Conservation (phyloP, 2,888 invertebrate species). For the Plebejus anna region DNA sequence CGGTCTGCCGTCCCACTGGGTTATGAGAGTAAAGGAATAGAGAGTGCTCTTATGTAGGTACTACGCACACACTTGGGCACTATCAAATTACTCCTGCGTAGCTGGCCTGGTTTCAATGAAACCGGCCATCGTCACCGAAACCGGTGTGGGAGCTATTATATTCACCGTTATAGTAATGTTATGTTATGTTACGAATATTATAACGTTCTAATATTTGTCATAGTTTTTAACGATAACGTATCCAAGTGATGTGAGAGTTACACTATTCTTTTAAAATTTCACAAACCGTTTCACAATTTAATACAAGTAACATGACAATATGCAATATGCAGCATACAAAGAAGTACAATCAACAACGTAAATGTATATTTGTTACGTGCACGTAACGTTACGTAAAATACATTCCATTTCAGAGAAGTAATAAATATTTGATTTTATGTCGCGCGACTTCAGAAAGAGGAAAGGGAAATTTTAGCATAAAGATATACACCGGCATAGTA, state of each 20-base stretch:
- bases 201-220: too few relatives aligned
- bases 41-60: too few relatives aligned
- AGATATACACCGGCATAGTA: neutral
- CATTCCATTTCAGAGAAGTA: constrained; percentile 1
- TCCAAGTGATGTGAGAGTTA: neutral
- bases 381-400: constrained; percentile 15
- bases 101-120: too few relatives aligned
- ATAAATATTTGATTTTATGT: constrained; percentile 14
- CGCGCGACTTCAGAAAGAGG: neutral
- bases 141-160: too few relatives aligned
- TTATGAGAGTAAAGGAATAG: too few relatives aligned
- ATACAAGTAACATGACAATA: neutral
- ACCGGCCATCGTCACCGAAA: too few relatives aligned
- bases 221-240: neutral
- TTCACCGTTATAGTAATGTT: too few relatives aligned
- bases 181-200: too few relatives aligned
- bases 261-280: neutral
- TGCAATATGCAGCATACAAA: constrained; percentile 23
- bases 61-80: too few relatives aligned
- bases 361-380: constrained; percentile 8
- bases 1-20: too few relatives aligned
- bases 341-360: constrained; percentile 10
- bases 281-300: neutral
- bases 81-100: too few relatives aligned
- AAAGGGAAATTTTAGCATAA: neutral